Evolutionary conservation across 2,888 invertebrate genomes (phyloP), one percentile per base, ranked within the genome.

Genomic region (Lepidocyrtoides sp.): DNA sequence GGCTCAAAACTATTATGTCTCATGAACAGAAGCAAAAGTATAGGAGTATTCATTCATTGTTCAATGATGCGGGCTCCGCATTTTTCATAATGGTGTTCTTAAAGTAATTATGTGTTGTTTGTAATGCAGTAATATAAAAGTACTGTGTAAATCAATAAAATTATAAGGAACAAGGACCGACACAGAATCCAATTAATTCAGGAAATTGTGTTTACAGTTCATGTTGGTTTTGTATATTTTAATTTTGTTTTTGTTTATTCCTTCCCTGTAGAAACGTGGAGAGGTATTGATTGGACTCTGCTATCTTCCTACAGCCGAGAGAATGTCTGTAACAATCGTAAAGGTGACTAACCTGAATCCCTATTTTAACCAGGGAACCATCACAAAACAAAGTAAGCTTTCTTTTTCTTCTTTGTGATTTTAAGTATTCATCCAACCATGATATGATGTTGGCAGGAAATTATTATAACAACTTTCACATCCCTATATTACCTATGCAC

Each of bases 221-320:
- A 36, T 69, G 36, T n/a, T 17, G 23, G 36, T 36, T 51, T 32
- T 87, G 36, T 54, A 29, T 82, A 51, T 66, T 4, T 29, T 60
- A 63, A 36, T 89, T 57, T 81, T 44, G 26, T n/a, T 85, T 60
- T 72, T 69, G 36, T 41, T 75, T 48, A n/a, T n/a, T 20, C 84
- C 29, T 83, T 85, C 77, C 83, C 94, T 95, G 2, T 92, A 96
- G 96, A 95, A 95, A 94, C 95, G 95, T 89, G 96, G 96, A 85
- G 95, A 95, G 77, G 94, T 96, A 94, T 94, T 96, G 90, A 94
- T 96, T 93, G 96, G 95, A 75, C 94, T 96, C 91, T 95, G 95
- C 94, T 95, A 95, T 93, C 95, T 96, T 90, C 96, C 96, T 32
- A 96, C 96, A 10, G 96, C 96, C 2, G 95, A 96, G 94, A 95